Percentiles rank a stretch among this genome's conserved stretches.
These are phyloP conservation scores for Drosophila subsilvestris DNA, from an alignment of 2,888 invertebrate species.

Conservation along the genomic window DNA sequence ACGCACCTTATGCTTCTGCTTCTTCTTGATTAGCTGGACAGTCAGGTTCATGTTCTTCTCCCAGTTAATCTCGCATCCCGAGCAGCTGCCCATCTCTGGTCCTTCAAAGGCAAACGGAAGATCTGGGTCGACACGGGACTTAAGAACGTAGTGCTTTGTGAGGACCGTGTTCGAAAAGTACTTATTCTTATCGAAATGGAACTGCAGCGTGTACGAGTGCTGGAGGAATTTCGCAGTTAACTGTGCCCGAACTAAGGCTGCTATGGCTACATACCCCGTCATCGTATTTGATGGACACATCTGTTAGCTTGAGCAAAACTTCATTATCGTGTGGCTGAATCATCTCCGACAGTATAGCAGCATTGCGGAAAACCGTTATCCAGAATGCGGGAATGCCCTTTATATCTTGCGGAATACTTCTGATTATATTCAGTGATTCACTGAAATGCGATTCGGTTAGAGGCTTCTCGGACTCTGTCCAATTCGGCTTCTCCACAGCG, in stretches of 20 bases:
- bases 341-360: constrained; percentile 97
- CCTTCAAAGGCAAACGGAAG: constrained; percentile 98
- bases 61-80: constrained; percentile 96
- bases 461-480: constrained; percentile 91
- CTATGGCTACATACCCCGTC: constrained; percentile 65
- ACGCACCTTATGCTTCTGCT: constrained; percentile 98
- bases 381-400: constrained; percentile 96
- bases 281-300: constrained; percentile 83
- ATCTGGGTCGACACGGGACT: constrained; percentile 93
- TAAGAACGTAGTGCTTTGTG: constrained; percentile 97
- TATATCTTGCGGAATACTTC: constrained; percentile 88
- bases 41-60: constrained; percentile 98
- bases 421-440: constrained; percentile 49
- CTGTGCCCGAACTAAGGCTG: no score
- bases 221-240: constrained; percentile 55
- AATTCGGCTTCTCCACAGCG: constrained; percentile 92
- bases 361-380: constrained; percentile 92
- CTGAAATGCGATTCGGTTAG: constrained; percentile 82
- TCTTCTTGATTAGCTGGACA: constrained; percentile 97
- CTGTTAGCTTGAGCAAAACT: constrained; percentile 82
- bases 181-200: constrained; percentile 96
- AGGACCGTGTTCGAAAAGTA: constrained; percentile 93
- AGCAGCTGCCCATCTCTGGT: constrained; percentile 86
- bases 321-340: constrained; percentile 92
- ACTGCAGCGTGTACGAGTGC: constrained; percentile 89